Conservation (phyloP, 2,113 vertebrate species). For the Rafetus swinhoei region DNA sequence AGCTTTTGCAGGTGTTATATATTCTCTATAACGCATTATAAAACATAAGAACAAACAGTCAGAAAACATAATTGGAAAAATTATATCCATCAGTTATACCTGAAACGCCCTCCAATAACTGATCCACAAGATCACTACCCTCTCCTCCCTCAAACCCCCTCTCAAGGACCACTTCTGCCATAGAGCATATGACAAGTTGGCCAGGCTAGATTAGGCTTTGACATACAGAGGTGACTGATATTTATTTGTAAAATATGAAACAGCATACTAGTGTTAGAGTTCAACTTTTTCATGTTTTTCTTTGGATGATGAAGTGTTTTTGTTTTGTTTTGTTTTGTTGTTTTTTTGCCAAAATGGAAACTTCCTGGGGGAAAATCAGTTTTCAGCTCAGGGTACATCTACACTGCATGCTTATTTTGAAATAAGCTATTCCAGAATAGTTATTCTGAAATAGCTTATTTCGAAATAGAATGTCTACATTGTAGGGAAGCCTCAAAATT, state of each 20-base stretch:
- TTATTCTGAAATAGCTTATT: too few relatives aligned
- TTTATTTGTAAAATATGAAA: not conserved
- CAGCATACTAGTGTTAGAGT: not conserved
- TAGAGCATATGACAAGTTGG: not conserved
- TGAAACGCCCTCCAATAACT: rapidly evolving
- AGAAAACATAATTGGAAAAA: not conserved
- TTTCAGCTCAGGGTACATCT: not conserved
- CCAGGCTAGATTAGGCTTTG: not conserved
- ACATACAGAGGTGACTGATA: not conserved
- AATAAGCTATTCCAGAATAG: too few relatives aligned
- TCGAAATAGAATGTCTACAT: too few relatives aligned
- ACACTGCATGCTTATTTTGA: too few relatives aligned
- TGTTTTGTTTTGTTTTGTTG: too few relatives aligned
- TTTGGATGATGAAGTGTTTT: not conserved
- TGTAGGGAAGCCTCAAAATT: too few relatives aligned
- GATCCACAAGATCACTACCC: not conserved
- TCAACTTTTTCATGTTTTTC: not conserved
- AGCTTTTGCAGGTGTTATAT: not conserved
- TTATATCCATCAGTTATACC: not conserved
- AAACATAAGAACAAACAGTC: not conserved
- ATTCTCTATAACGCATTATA: not conserved
- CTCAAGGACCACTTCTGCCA: not conserved
- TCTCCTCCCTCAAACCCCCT: rapidly evolving
- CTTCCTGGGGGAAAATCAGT: not conserved
- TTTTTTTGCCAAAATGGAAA: not conserved